Evolutionary conservation across 2,113 vertebrate genomes (phyloP).

Genomic region (Poeciliopsis prolifica): DNA sequence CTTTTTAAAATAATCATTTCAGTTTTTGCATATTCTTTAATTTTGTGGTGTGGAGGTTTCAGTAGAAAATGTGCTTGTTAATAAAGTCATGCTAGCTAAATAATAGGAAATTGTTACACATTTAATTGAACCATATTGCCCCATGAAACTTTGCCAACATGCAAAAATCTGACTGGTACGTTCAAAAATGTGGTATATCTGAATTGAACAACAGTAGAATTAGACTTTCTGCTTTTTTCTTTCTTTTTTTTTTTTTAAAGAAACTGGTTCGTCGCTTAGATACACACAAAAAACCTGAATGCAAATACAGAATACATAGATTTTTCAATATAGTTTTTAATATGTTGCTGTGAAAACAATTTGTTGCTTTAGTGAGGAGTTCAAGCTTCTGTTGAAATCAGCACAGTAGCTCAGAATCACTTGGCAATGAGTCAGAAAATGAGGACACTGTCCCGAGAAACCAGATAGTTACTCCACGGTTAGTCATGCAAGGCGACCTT

Average conservation of each 20-base stretch:
- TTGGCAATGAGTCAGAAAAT: conserved; percentile 37
- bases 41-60: not conserved
- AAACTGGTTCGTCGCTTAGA: not conserved
- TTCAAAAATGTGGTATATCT: no score
- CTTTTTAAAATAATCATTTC: not conserved
- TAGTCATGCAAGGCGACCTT: not conserved
- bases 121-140: not conserved
- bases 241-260: no score
- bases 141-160: not conserved
- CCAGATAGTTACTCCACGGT: not conserved
- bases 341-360: no score
- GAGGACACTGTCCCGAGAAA: conserved; percentile 13
- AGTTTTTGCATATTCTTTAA: not conserved
- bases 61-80: not conserved
- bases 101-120: not conserved
- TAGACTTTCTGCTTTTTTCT: no score
- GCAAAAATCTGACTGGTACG: no score
- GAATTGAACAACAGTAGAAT: not conserved
- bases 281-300: not conserved
- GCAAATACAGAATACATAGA: not conserved
- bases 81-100: not conserved
- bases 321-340: not conserved
- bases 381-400: not conserved
- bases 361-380: not conserved
- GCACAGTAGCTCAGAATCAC: conserved; percentile 8